These are phyloP conservation scores for Dissostichus mawsoni DNA, from an alignment of 2,113 vertebrate genomes.

Conservation along the genomic window DNA sequence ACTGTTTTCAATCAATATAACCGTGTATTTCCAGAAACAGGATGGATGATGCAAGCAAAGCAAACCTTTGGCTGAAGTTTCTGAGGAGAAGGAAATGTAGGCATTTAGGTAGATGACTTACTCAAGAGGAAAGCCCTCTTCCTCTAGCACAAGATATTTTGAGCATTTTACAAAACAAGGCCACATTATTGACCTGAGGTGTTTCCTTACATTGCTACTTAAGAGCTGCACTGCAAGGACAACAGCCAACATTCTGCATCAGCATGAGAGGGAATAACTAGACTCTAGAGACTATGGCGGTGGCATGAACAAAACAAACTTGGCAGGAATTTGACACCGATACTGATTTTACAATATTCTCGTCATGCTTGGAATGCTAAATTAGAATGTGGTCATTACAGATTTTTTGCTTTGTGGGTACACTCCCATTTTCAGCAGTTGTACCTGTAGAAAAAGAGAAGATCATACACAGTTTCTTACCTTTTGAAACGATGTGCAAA, in stretches of 20 bases:
- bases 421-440: neutral
- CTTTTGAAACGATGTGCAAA: no score
- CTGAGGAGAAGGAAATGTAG: conserved; percentile 29
- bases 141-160: conserved; percentile 5
- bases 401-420: neutral
- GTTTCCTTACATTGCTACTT: neutral
- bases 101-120: conserved; percentile 43
- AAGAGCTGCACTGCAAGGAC: conserved; percentile 1
- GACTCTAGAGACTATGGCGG: neutral
- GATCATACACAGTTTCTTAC: no score
- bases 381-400: neutral
- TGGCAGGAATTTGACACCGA: no score
- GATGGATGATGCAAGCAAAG: conserved; percentile 69
- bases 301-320: no score
- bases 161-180: conserved; percentile 1
- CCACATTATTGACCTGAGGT: conserved; percentile 7
- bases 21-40: conserved; percentile 66
- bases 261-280: neutral
- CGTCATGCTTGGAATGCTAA: neutral
- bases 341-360: no score
- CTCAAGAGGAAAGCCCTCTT: conserved; percentile 9
- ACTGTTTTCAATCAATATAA: conserved; percentile 76
- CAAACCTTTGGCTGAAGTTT: conserved; percentile 66
- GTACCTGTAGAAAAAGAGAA: neutral
- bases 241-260: neutral